phyloP scores from a whole-genome alignment of 2,113 vertebrate species.

The Oryzias curvinotus region DNA sequence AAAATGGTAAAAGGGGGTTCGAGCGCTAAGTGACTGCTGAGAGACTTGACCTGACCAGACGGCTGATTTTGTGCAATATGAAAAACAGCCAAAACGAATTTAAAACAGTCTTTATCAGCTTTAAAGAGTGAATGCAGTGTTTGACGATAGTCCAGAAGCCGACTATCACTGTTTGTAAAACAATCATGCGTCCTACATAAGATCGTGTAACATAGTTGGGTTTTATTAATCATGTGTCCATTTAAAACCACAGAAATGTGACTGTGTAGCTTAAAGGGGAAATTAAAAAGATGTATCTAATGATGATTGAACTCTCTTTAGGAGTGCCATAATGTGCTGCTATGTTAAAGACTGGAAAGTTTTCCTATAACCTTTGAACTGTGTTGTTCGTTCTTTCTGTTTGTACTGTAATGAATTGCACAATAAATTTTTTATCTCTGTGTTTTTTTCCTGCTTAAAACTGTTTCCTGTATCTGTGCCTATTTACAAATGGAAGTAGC shows the following conservation, averaged over 20 bases:
- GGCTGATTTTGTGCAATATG: slow-evolving; percentile 60
- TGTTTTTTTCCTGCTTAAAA: slow-evolving; percentile 17
- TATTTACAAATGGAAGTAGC: background rate
- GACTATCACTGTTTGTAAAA: slow-evolving; percentile 38
- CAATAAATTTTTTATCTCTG: slow-evolving; percentile 66
- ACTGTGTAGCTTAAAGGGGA: slow-evolving; percentile 48
- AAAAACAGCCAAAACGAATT: slow-evolving; percentile 49
- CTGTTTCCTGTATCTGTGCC: background rate
- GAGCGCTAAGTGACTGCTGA: slow-evolving; percentile 1
- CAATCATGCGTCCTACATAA: slow-evolving; percentile 46
- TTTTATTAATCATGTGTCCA: slow-evolving; percentile 39
- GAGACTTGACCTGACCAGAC: slow-evolving; percentile 19
- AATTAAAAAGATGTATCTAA: slow-evolving; percentile 43
- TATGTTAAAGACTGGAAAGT: slow-evolving; percentile 71
- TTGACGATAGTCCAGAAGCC: slow-evolving; percentile 27
- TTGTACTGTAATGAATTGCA: slow-evolving; percentile 74
- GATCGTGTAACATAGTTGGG: slow-evolving; percentile 43
- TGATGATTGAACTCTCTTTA: slow-evolving; percentile 52
- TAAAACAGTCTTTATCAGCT: slow-evolving; percentile 50
- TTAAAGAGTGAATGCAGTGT: slow-evolving; percentile 63
- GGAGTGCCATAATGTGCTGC: slow-evolving; percentile 74
- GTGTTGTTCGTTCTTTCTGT: slow-evolving; percentile 49
- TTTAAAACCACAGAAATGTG: slow-evolving; percentile 56
- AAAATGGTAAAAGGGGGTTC: slow-evolving; percentile 13
- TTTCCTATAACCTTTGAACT: slow-evolving; percentile 60